Evolutionary conservation across 2,797 vertebrate genomes (phyloP), one percentile per base, ranked within the genome.

Genomic region (Galago senegalensis): DNA sequence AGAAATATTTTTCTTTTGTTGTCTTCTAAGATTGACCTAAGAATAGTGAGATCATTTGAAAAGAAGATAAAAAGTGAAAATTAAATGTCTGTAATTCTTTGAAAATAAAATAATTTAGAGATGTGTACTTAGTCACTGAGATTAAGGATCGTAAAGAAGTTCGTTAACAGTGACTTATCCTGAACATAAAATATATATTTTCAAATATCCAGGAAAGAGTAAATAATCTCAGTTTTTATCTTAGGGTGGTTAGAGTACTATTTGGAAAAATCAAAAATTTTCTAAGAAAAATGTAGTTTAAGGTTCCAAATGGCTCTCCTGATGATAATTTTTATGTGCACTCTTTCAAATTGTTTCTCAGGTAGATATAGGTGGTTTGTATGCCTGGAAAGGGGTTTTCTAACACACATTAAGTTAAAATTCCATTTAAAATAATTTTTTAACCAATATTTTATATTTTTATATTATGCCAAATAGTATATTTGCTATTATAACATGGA

Each of bases 91-190:
- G 1, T 93, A 67, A 89, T 86, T 93, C 80, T 76, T 89, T 90
- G 43, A 94, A 96, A 89, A 82, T 34, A 49, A 92, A 94, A 69
- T 20, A 63, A 95, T 77, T 88, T 79, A 85, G 13, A 87, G 92
- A 84, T 40, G 5, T 84, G 37, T 23, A 5, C 56, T 84, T 31
- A 56, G 23, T 65, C 83, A 23, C 31, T 91, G 43, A 73, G 60
- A 5, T 34, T 40, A 89, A 75, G 37, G 3, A 29, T 27, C 14
- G 2, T 87, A 70, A 94, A 63, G 23, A 65, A 91, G 89, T 89
- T 80, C 10, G 73, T 76, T 80, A 87, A 80, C 37, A 70, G 58
- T 63, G 18, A 80, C 6, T 31, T 92, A 94, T 69, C 20, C 25
- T 77, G 37, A 83, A 67, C 29, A 92, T 25, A 70, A 91, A 84